Conservation (phyloP, 2,888 invertebrate genomes). For the Saturnia pavonia region DNA sequence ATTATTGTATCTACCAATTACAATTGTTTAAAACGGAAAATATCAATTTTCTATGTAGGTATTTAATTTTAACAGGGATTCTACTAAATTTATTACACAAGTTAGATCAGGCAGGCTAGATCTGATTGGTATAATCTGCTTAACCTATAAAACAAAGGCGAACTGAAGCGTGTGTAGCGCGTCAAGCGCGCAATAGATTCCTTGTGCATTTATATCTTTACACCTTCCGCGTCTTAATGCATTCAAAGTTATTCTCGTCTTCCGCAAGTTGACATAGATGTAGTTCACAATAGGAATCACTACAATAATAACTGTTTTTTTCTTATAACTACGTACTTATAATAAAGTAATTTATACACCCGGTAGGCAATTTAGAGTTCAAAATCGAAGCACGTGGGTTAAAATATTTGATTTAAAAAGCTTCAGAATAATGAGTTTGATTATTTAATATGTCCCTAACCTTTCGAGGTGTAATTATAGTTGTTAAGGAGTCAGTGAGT, state of each 20-base stretch:
- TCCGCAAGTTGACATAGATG: constrained; percentile 48
- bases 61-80: not conserved
- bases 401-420: not conserved
- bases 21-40: not conserved
- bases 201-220: constrained; percentile 34
- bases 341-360: not conserved
- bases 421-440: not conserved
- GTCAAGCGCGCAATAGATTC: constrained; percentile 43
- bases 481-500: not conserved
- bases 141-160: constrained; percentile 35
- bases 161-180: constrained; percentile 20
- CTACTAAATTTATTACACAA: no score
- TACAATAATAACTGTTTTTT: constrained; percentile 13
- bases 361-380: not conserved
- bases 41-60: not conserved
- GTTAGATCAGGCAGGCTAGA: no score
- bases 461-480: no score
- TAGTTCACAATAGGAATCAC: constrained; percentile 25
- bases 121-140: not conserved
- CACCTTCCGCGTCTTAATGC: constrained; percentile 61
- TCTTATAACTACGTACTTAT: not conserved
- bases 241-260: constrained; percentile 41
- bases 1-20: no score
- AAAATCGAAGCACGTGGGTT: not conserved
- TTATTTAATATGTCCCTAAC: not conserved